phyloP scores from a whole-genome alignment of 2,797 vertebrate genomes.

The Falco novaeseelandiae region DNA sequence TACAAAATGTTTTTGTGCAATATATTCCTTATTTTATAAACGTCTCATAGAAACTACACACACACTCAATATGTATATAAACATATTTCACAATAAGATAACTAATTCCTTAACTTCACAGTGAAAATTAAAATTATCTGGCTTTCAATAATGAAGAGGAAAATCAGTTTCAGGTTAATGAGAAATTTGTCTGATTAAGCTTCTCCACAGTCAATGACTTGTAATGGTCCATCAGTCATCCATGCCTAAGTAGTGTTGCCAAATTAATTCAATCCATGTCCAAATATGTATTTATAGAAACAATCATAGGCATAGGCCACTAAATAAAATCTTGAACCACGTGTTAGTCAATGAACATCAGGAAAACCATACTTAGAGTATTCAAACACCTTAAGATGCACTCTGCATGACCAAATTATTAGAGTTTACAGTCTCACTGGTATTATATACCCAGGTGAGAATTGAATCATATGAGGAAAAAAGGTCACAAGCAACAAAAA shows the following conservation, averaged over 20 bases:
- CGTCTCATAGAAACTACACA: background rate
- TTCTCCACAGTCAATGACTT: background rate
- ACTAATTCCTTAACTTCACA: background rate
- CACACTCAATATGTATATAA: background rate
- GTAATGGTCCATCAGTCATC: background rate
- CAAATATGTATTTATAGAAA: conserved; percentile 1
- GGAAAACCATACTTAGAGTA: background rate
- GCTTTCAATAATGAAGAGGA: background rate
- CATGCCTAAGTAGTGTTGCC: background rate
- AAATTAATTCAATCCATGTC: background rate
- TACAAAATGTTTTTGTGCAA: background rate
- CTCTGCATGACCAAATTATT: background rate
- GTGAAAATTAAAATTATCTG: conserved; percentile 3
- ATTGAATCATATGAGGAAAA: background rate
- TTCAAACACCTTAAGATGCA: background rate
- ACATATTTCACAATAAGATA: background rate
- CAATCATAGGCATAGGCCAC: background rate
- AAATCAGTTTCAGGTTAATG: conserved; percentile 15
- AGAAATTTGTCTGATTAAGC: conserved; percentile 38
- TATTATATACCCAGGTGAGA: background rate
- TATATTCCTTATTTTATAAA: background rate
- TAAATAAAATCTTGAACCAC: background rate
- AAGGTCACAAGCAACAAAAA: background rate
- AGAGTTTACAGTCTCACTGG: background rate
- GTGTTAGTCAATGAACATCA: background rate